Conservation (phyloP, 2,888 invertebrate species). For the Pharmacophagus antenor region DNA sequence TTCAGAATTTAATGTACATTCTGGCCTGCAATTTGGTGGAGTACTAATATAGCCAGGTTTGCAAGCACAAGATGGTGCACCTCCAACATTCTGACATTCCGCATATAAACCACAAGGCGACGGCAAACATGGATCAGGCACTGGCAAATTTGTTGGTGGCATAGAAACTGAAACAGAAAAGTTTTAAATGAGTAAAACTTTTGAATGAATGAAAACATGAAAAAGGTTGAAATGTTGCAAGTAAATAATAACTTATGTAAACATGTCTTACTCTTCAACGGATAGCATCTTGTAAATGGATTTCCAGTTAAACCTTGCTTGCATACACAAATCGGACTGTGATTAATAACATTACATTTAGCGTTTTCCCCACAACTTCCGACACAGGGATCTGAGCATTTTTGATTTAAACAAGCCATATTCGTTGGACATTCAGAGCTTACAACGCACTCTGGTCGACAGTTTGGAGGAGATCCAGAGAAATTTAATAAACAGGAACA, state of each 20-base stretch:
- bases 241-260: neutral
- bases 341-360: conserved; percentile 83
- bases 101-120: conserved; percentile 86
- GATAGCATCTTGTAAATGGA: conserved; percentile 87
- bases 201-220: neutral
- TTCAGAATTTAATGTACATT: conserved; percentile 85
- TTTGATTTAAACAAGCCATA: conserved; percentile 85
- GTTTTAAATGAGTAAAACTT: neutral
- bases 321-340: conserved; percentile 89
- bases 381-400: conserved; percentile 85
- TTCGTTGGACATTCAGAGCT: conserved; percentile 84
- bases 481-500: conserved; percentile 85
- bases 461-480: conserved; percentile 85
- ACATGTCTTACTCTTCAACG: conserved; percentile 67
- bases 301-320: conserved; percentile 86
- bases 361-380: conserved; percentile 83
- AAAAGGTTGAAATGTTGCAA: neutral
- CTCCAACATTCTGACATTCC: conserved; percentile 80
- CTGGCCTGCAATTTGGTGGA: conserved; percentile 85
- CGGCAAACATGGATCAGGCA: conserved; percentile 82
- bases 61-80: conserved; percentile 82
- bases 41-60: conserved; percentile 81
- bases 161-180: conserved; percentile 50
- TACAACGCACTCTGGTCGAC: conserved; percentile 86
- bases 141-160: conserved; percentile 47